phyloP scores from a whole-genome alignment of 2,113 vertebrate species.

The Cochlearius cochlearius region DNA sequence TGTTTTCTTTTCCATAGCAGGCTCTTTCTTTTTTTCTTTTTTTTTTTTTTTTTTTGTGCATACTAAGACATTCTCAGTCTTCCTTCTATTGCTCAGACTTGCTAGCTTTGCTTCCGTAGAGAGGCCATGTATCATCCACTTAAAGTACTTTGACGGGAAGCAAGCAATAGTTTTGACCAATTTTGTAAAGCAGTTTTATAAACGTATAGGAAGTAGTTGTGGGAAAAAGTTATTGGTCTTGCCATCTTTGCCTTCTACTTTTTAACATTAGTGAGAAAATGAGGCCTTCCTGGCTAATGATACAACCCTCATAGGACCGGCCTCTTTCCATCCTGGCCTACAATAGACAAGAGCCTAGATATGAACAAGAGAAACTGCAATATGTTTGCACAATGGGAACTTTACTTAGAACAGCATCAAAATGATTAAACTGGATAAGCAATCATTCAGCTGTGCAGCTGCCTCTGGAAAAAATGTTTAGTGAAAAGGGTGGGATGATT shows the following conservation, averaged over 20 bases:
- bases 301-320: background rate
- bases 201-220: background rate
- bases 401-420: background rate
- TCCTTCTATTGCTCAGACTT: background rate
- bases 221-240: background rate
- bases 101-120: background rate
- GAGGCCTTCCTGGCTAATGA: background rate
- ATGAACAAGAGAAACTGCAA: background rate
- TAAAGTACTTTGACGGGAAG: rapidly evolving
- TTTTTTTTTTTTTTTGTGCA: background rate
- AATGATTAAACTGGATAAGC: background rate
- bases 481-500: background rate
- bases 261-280: background rate
- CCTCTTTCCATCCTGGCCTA: background rate
- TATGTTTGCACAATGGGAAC: background rate
- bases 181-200: background rate
- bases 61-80: background rate
- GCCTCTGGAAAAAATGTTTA: background rate
- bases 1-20: constrained; percentile 57
- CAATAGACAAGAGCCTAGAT: background rate
- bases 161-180: background rate
- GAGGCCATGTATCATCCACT: background rate
- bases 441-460: background rate
- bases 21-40: background rate
- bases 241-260: background rate